Base-by-base conservation (phyloP, 2,113 vertebrate genomes). In the Amia ocellicauda region DNA sequence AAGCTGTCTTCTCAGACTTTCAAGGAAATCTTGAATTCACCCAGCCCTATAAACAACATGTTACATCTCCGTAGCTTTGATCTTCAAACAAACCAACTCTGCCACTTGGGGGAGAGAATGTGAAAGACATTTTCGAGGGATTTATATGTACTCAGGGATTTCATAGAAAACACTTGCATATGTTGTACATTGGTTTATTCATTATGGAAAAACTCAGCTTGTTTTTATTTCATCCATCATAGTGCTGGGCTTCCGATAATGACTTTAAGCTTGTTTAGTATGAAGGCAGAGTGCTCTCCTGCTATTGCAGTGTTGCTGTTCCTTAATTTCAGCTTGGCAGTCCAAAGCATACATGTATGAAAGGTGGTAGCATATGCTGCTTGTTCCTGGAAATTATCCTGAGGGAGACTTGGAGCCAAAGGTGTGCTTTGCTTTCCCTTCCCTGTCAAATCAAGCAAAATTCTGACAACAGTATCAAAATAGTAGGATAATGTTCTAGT, bases 21-120 rank as follows among this genome's bases (percentile, higher is more conserved):
- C 14, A 43, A 45, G 72, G 60, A 72, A 70, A 72, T 70, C 59
- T 64, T 67, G 42, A 68, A 62, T 64, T 69, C 67, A 58, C 55
- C 31, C 61, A 24, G 41, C 45, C 70, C 61, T 64, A 36, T 74
- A 70, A 76, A 73, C 41, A 54, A 36, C n/a, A 58, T 72, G 67
- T 65, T 65, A 63, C 70, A 70, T 66, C 62, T 72, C 36, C 16
- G 43, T 19, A 14, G 47, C 67, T 74, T 74, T 71, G 75, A 71
- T 77, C 64, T 73, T 69, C 64, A 69, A 72, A 69, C 64, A 72
- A 57, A 51, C 69, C 52, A 29, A 43, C 19, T 27, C 50, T 61
- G 69, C 69, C 74, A 36, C 19, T 59, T 55, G 69, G 71, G 47
- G 60, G 29, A 29, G 51, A 50, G 45, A 19, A 64, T 60, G 59